Conservation (phyloP, 1,140 invertebrate genomes). For the Mamestra configurata region DNA sequence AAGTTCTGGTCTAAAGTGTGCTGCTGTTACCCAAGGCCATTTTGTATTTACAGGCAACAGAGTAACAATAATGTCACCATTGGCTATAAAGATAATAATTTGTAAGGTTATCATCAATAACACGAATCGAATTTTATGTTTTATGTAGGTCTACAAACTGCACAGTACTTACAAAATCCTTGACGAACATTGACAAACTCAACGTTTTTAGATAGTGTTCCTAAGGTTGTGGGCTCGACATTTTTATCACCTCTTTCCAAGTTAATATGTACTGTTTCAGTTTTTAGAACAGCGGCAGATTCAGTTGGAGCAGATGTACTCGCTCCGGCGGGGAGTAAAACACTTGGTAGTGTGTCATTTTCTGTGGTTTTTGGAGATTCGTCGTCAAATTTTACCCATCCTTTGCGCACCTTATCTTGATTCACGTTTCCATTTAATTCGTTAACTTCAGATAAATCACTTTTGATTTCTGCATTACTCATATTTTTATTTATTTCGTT, state of each 20-base stretch:
- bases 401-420: slow-evolving; percentile 70
- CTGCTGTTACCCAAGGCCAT: slow-evolving; percentile 97
- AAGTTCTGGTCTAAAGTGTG: slow-evolving; percentile 96
- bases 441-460: slow-evolving; percentile 57
- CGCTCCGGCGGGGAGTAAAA: slow-evolving; percentile 46
- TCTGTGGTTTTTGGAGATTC: slow-evolving; percentile 68
- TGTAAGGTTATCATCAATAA: neutral
- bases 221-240: slow-evolving; percentile 71
- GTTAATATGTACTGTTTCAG: slow-evolving; percentile 82
- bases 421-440: slow-evolving; percentile 74
- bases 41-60: slow-evolving; percentile 95
- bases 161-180: slow-evolving; percentile 88
- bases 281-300: slow-evolving; percentile 77
- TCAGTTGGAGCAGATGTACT: slow-evolving; percentile 58
- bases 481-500: slow-evolving; percentile 62
- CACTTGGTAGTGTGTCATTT: slow-evolving; percentile 49
- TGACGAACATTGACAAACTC: slow-evolving; percentile 88
- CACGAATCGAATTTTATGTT: slow-evolving; percentile 32
- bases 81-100: slow-evolving; percentile 89
- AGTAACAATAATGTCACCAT: slow-evolving; percentile 97
- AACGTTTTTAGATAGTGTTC: slow-evolving; percentile 86
- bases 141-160: slow-evolving; percentile 59
- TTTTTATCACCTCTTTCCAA: slow-evolving; percentile 78
- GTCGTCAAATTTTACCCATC: slow-evolving; percentile 85
- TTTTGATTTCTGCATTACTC: slow-evolving; percentile 71